Conservation (phyloP, 2,113 vertebrate genomes). For the Aleadryas rufinucha region DNA sequence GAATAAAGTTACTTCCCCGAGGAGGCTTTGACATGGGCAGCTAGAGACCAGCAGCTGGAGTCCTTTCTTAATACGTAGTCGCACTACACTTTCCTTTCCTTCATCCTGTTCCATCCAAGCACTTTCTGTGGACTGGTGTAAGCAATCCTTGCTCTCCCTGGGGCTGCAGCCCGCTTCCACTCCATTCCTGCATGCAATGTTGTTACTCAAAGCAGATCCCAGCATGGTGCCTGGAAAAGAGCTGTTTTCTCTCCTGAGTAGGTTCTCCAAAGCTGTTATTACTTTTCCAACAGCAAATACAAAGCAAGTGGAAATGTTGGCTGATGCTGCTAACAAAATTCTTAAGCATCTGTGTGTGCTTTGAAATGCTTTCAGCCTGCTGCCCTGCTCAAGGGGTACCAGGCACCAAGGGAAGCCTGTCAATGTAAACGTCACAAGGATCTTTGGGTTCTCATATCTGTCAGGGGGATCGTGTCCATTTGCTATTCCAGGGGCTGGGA, state of each 20-base stretch:
- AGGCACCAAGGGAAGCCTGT: background rate
- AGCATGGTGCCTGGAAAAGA: slow-evolving; percentile 21
- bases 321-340: slow-evolving; percentile 43
- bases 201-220: slow-evolving; percentile 58
- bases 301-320: slow-evolving; percentile 56
- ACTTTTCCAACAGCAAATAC: slow-evolving; percentile 58
- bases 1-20: background rate
- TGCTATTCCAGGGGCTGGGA: background rate
- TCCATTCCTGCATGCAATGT: slow-evolving; percentile 28
- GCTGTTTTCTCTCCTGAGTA: slow-evolving; percentile 56
- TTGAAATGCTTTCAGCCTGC: background rate
- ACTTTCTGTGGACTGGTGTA: background rate
- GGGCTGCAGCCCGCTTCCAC: slow-evolving; percentile 12
- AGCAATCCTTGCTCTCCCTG: slow-evolving; percentile 2
- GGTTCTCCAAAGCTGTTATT: slow-evolving; percentile 45
- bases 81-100: background rate
- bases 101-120: background rate
- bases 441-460: background rate
- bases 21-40: slow-evolving; percentile 8
- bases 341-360: slow-evolving; percentile 25
- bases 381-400: background rate
- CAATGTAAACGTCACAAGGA: background rate
- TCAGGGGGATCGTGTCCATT: background rate
- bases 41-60: slow-evolving; percentile 41
- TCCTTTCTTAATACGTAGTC: background rate